Evolutionary conservation across 2,797 vertebrate species (phyloP).

Genomic region (Spondyliosoma cantharus): DNA sequence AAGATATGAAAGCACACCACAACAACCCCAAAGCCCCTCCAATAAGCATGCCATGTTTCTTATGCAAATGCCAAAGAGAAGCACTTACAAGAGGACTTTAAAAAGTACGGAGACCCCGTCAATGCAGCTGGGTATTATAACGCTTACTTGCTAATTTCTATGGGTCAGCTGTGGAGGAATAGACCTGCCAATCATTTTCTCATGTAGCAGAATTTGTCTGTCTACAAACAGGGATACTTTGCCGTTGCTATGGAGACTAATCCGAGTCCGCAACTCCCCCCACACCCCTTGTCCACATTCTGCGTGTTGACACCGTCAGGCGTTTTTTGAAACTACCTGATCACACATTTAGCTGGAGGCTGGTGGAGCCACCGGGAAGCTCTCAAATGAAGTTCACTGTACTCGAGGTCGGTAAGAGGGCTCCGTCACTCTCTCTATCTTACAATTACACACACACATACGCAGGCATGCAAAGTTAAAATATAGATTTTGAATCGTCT

Average conservation of each 20-base stretch:
- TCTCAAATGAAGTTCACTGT: conserved; percentile 88
- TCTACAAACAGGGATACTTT: conserved; percentile 96
- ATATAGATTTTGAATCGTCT: background rate
- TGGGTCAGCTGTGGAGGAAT: conserved; percentile 97
- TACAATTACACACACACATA: conserved; percentile 8
- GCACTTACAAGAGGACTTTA: conserved; percentile 97
- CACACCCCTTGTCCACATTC: conserved; percentile 84
- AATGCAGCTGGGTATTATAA: conserved; percentile 94
- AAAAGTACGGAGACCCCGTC: conserved; percentile 92
- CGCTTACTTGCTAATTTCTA: conserved; percentile 97
- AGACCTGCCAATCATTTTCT: conserved; percentile 97
- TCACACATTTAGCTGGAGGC: conserved; percentile 93
- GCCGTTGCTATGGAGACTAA: conserved; percentile 97
- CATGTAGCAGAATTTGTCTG: conserved; percentile 98
- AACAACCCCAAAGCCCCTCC: conserved; percentile 87
- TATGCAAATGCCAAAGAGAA: conserved; percentile 94
- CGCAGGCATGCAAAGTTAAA: conserved; percentile 6
- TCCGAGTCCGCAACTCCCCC: conserved; percentile 79
- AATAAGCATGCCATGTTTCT: conserved; percentile 95
- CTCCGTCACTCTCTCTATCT: conserved; percentile 55
- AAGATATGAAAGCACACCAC: conserved; percentile 91
- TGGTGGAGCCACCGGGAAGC: conserved; percentile 86
- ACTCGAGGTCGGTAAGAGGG: conserved; percentile 80
- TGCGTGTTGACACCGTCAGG: conserved; percentile 93
- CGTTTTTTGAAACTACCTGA: conserved; percentile 93